Conservation (phyloP, 2,113 vertebrate species). For the Anhinga anhinga region DNA sequence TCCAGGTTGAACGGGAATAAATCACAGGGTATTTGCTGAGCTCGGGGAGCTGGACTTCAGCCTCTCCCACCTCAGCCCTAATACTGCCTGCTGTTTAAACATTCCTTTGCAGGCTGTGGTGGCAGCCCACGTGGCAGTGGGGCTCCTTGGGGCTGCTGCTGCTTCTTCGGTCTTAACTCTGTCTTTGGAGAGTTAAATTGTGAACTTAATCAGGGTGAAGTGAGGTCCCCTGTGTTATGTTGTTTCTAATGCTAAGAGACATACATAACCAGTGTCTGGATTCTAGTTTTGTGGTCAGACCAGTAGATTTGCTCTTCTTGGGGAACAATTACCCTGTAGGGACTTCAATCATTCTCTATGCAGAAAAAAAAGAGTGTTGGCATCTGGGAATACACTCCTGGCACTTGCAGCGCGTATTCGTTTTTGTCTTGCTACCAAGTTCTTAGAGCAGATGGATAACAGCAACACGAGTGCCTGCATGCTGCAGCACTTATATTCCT, state of each 20-base stretch:
- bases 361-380: not conserved
- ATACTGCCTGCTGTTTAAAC: not conserved
- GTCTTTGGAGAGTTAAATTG: not conserved
- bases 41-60: not conserved
- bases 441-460: not conserved
- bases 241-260: not conserved
- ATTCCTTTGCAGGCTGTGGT: not conserved
- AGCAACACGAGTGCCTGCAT: not conserved
- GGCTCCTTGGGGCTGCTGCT: not conserved
- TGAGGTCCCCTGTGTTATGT: not conserved
- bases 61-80: not conserved
- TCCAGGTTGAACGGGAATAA: not conserved
- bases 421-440: not conserved
- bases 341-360: not conserved
- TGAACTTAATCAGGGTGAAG: not conserved
- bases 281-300: not conserved
- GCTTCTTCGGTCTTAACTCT: not conserved
- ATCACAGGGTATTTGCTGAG: not conserved
- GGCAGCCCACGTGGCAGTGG: not conserved
- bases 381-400: not conserved
- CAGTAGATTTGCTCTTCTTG: not conserved
- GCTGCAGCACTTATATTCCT: not conserved
- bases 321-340: not conserved
- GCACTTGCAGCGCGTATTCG: fast-evolving
- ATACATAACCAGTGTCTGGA: fast-evolving